Evolutionary conservation across 2,888 invertebrate genomes (phyloP).

Genomic region (Shargacucullia verbasci): DNA sequence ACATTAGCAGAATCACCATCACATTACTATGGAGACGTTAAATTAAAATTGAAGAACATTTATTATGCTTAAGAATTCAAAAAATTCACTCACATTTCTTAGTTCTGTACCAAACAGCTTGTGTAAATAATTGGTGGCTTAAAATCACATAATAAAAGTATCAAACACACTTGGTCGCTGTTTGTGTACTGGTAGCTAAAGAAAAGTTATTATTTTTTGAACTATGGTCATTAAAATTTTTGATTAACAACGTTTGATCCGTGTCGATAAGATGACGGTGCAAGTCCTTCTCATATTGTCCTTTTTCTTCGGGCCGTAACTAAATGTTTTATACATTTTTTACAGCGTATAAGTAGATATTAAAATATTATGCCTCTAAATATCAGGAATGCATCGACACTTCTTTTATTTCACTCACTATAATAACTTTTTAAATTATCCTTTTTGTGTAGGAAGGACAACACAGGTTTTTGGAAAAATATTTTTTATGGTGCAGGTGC

Average conservation of each 20-base stretch:
- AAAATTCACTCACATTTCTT: too few species aligned
- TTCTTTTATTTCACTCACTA: conserved; percentile 63
- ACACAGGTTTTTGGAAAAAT: conserved; percentile 34
- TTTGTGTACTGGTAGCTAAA: conserved; percentile 73
- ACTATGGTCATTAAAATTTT: conserved; percentile 89
- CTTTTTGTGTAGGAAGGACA: conserved; percentile 31
- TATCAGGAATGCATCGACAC: conserved; percentile 72
- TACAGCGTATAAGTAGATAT: conserved; percentile 72
- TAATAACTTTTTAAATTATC: conserved; percentile 60
- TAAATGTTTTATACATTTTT: conserved; percentile 84
- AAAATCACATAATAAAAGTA: conserved; percentile 57
- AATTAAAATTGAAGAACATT: too few species aligned
- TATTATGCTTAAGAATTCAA: too few species aligned
- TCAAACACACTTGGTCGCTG: conserved; percentile 63
- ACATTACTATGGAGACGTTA: too few species aligned
- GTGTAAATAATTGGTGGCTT: neutral
- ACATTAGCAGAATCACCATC: too few species aligned
- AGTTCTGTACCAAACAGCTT: too few species aligned
- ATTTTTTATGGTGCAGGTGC: conserved; percentile 43
- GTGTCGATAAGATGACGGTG: conserved; percentile 86
- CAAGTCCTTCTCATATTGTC: conserved; percentile 79
- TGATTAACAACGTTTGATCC: conserved; percentile 88
- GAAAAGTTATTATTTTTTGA: conserved; percentile 88
- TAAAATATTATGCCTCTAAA: conserved; percentile 78
- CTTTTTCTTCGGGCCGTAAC: conserved; percentile 83